These are phyloP conservation scores for Macrosoma leucophasiata DNA, from an alignment of 2,888 invertebrate genomes.

Conservation along the genomic window DNA sequence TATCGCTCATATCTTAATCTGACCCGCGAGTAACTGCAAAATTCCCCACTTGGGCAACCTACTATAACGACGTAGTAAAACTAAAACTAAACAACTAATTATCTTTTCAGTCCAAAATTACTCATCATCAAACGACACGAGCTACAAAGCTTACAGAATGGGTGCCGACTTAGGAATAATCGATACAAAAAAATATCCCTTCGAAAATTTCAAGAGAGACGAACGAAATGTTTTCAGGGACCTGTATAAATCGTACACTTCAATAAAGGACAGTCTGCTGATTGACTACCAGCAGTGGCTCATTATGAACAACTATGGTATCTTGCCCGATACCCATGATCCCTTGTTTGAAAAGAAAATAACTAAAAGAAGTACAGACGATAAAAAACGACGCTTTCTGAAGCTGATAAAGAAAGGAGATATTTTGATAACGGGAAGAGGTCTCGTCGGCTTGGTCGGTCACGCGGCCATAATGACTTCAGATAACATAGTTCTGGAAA, in stretches of 20 bases:
- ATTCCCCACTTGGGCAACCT: too few relatives aligned
- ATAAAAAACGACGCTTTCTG: constrained; percentile 41
- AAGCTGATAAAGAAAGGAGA: constrained; percentile 42
- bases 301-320: constrained; percentile 49
- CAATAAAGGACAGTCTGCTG: constrained; percentile 34
- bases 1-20: too few relatives aligned
- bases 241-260: constrained; percentile 35
- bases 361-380: constrained; percentile 35
- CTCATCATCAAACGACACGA: constrained; percentile 37
- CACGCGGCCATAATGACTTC: constrained; percentile 47
- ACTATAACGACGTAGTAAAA: too few relatives aligned
- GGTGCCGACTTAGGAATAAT: constrained; percentile 49
- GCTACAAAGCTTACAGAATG: constrained; percentile 32
- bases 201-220: constrained; percentile 40
- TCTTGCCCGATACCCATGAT: constrained; percentile 43
- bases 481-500: constrained; percentile 43
- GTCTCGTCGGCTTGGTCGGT: constrained; percentile 37
- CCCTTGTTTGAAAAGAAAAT: constrained; percentile 44
- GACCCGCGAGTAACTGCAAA: too few relatives aligned
- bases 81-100: too few relatives aligned
- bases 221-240: constrained; percentile 45
- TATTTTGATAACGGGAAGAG: constrained; percentile 38
- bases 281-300: constrained; percentile 51
- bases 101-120: too few relatives aligned
- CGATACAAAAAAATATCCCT: constrained; percentile 47